Percentiles rank a stretch among this genome's conserved stretches.
These are phyloP conservation scores for Onthophagus sagittarius DNA, from an alignment of 2,888 invertebrate species.

Conservation along the genomic window DNA sequence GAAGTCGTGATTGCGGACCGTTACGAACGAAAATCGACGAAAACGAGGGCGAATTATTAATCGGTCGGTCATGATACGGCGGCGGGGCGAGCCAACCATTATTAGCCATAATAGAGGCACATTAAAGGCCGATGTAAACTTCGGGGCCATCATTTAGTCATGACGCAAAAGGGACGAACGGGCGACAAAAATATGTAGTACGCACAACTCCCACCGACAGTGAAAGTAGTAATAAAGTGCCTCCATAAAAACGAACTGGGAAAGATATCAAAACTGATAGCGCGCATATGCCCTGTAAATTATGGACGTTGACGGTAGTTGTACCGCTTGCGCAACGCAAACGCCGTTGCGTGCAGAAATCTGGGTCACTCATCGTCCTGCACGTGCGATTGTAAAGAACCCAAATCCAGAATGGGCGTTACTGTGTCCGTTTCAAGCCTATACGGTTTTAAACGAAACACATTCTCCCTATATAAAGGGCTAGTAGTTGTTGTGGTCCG, in stretches of 20 bases:
- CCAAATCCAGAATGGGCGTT: background rate
- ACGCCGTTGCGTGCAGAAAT: conserved; percentile 6
- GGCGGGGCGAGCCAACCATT: background rate
- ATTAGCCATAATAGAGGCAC: background rate
- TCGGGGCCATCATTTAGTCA: background rate
- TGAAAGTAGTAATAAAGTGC: conserved; percentile 5
- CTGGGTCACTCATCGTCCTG: conserved; percentile 9
- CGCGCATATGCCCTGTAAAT: conserved; percentile 1
- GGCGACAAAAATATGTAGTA: background rate
- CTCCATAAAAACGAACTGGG: background rate
- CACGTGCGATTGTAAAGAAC: conserved; percentile 5
- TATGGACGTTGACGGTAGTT: background rate
- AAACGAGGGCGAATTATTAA: conserved; percentile 7
- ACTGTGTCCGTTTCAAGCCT: background rate
- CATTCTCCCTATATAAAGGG: background rate
- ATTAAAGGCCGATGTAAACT: background rate
- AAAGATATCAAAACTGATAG: conserved; percentile 7
- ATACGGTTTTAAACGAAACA: background rate
- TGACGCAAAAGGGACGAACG: conserved; percentile 7
- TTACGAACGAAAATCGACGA: conserved; percentile 8
- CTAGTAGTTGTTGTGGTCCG: background rate
- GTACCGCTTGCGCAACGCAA: conserved; percentile 1
- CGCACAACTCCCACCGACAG: background rate
- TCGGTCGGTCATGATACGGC: conserved; percentile 8
- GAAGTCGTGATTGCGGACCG: conserved; percentile 3